Evolutionary conservation across 2,113 vertebrate species (phyloP).

Genomic region (Chamaetylas fuelleborni): DNA sequence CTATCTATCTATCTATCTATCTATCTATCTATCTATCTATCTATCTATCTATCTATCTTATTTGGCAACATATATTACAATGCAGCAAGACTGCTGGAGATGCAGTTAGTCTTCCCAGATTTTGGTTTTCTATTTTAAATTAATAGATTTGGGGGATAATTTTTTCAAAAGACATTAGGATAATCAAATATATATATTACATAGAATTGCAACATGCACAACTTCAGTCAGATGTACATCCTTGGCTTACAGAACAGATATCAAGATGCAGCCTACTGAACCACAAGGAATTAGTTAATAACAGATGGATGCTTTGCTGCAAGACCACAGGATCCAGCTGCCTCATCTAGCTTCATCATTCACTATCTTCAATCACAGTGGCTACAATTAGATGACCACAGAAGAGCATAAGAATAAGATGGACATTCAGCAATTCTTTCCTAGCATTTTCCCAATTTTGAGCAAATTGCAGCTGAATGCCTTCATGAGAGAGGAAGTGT

Average conservation of each 20-base stretch:
- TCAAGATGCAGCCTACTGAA: neutral
- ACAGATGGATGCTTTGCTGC: neutral
- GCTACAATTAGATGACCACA: neutral
- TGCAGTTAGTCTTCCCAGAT: neutral
- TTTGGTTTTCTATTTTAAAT: neutral
- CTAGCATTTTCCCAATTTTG: neutral
- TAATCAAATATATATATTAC: neutral
- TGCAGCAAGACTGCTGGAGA: neutral
- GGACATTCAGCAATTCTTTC: neutral
- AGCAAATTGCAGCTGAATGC: neutral
- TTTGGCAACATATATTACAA: neutral
- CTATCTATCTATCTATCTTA: neutral
- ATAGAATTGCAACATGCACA: accelerated
- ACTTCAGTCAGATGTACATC: neutral
- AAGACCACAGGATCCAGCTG: neutral
- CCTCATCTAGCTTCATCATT: neutral
- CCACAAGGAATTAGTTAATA: neutral
- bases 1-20: neutral
- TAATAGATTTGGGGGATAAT: neutral
- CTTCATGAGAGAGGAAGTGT: neutral
- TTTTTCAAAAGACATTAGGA: neutral
- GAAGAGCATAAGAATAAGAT: neutral
- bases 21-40: neutral
- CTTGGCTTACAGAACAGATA: neutral
- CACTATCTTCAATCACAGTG: neutral